These are phyloP conservation scores for Echinometra lucunter DNA, from an alignment of 53 echinoderm and acorn worm species.

Conservation along the genomic window DNA sequence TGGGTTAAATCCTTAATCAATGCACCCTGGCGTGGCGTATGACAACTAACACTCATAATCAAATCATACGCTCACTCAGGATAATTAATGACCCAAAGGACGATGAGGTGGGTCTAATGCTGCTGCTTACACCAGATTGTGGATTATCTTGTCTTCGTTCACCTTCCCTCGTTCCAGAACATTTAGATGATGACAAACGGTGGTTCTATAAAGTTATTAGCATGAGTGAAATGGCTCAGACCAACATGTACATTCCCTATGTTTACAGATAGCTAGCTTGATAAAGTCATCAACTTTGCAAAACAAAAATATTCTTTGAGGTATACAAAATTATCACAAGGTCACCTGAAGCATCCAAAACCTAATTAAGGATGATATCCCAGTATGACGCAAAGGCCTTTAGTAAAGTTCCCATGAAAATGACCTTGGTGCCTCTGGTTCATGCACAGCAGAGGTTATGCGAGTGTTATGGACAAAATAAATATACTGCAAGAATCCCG, in stretches of 20 bases:
- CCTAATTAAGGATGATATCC: not conserved
- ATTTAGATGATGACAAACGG: not conserved
- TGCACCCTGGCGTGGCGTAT: conserved; percentile 11
- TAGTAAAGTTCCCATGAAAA: not conserved
- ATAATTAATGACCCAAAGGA: conserved; percentile 41
- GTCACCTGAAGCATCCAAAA: not conserved
- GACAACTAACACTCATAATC: conserved; percentile 50
- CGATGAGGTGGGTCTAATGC: not conserved
- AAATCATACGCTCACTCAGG: conserved; percentile 45
- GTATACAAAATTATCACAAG: not conserved
- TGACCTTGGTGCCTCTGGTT: not conserved
- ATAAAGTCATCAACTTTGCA: not conserved
- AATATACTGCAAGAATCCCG: not conserved
- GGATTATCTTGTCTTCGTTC: not conserved
- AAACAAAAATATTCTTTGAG: not conserved
- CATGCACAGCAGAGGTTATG: not conserved
- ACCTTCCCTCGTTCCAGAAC: not conserved
- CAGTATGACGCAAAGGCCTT: not conserved
- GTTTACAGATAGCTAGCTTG: not conserved
- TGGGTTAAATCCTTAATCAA: conserved; percentile 43
- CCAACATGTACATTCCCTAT: not conserved
- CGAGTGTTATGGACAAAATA: not conserved
- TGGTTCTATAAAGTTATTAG: not conserved
- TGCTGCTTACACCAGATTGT: not conserved
- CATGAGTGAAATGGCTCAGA: not conserved